phyloP scores from a whole-genome alignment of 2,888 invertebrate genomes.

The Tetheella fluctuosa region DNA sequence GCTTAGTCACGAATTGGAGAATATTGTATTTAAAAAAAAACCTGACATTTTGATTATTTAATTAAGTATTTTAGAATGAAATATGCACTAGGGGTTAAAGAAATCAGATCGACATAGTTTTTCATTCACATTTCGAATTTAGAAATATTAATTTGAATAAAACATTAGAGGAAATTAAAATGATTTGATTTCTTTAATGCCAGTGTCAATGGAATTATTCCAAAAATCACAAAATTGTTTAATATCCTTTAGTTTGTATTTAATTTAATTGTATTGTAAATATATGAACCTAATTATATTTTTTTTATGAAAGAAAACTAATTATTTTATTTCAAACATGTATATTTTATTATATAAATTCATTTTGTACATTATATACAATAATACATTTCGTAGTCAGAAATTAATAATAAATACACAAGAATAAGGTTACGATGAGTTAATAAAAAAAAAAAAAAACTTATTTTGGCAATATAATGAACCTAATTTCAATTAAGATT shows the following conservation, averaged over 20 bases:
- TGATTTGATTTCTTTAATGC: not conserved
- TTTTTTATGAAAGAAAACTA: slow-evolving; percentile 23
- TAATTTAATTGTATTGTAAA: not conserved
- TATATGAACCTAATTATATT: not conserved
- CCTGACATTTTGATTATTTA: not conserved
- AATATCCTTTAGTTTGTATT: not conserved
- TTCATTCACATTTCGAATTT: too few relatives aligned
- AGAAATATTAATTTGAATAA: too few relatives aligned
- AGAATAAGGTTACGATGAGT: not conserved
- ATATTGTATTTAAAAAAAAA: not conserved
- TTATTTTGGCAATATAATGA: not conserved
- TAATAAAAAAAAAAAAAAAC: not conserved
- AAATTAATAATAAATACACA: slow-evolving; percentile 1
- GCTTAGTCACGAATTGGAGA: not conserved
- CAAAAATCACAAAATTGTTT: too few relatives aligned
- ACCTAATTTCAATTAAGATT: too few relatives aligned
- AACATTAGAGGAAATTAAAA: too few relatives aligned
- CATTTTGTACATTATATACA: slow-evolving; percentile 43
- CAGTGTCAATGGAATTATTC: not conserved
- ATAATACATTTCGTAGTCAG: slow-evolving; percentile 14
- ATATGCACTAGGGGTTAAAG: too few relatives aligned
- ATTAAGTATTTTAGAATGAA: too few relatives aligned
- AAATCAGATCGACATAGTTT: too few relatives aligned
- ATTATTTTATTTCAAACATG: slow-evolving; percentile 22
- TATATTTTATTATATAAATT: slow-evolving; percentile 23